Base-by-base conservation (phyloP, 2,797 vertebrate species). In the Hydrolagus colliei region DNA sequence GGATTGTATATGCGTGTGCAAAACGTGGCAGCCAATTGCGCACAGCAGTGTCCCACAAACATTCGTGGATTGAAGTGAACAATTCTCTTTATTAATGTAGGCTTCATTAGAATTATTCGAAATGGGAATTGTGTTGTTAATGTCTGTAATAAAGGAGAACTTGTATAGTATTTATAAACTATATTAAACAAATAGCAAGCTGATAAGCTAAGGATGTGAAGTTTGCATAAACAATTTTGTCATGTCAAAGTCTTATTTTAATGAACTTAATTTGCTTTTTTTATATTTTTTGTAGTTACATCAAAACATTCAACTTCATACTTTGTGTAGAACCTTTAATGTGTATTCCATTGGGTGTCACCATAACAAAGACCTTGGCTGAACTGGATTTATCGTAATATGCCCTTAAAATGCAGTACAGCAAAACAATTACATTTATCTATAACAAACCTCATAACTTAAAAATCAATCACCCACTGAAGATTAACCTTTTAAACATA, bases 401-500 rank as follows among this genome's bases (percentile, higher is more conserved):
- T 84, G 79, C 27, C 79, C 79, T 71, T 84, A 71, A 84, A 84
- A 84, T 68, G 79, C 27, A 84, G 65, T 84, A 84, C 79, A 84
- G 79, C 79, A 84, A 27, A 84, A 84, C 79, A 84, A 84, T 84
- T 65, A 84, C 79, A 84, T 84, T 68, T 41, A 84, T 67, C 79
- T 71, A 9, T 41, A 82, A 84, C 79, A 84, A 82, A 84, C 79
- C 32, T 84, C 65, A 84, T 35, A 84, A 84, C 79, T 84, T 84
- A 68, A 71, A 71, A 71, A 84, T 65, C 65, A 68, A 20, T 52
- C 68, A 67, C 32, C 65, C 13, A 84, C n/a, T 71, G 41, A 84
- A 84, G 79, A 84, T 84, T 41, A 84, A 84, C 79, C 65, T 84
- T 84, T 84, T 41, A 84, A 84, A 84, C 32, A 84, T 84, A 84